Percentiles rank a stretch among this genome's conserved stretches.
Evolutionary conservation across 2,113 vertebrate genomes (phyloP).

Genomic region (Rhinopomastus cyanomelas): DNA sequence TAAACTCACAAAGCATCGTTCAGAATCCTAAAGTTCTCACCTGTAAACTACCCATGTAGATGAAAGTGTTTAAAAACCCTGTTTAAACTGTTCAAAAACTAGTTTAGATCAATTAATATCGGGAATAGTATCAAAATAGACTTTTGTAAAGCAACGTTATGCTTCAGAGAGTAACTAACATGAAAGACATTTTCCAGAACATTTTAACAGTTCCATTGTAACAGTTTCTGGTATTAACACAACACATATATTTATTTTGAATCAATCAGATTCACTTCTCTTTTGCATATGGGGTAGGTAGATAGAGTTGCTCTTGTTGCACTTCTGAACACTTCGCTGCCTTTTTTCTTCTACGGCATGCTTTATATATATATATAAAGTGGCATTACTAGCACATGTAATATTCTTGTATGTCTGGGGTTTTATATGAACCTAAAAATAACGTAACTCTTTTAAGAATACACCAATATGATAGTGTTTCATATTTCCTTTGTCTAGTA

Average conservation of each 20-base stretch:
- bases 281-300: neutral
- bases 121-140: conserved; percentile 22
- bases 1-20: neutral
- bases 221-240: neutral
- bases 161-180: conserved; percentile 1
- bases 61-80: conserved; percentile 13
- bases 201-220: neutral
- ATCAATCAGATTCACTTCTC: neutral
- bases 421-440: neutral
- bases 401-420: neutral
- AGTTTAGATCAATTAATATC: conserved; percentile 35
- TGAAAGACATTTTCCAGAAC: conserved; percentile 10
- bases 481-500: neutral
- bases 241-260: neutral
- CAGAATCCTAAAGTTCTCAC: neutral
- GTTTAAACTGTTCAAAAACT: conserved; percentile 9
- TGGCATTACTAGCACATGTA: neutral
- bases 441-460: neutral
- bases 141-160: neutral
- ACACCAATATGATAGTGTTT: neutral
- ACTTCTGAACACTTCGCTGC: neutral
- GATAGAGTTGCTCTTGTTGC: neutral
- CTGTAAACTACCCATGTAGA: neutral
- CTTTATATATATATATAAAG: neutral
- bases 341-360: neutral